Conservation (phyloP, 2,113 vertebrate species). For the Seriola aureovittata region DNA sequence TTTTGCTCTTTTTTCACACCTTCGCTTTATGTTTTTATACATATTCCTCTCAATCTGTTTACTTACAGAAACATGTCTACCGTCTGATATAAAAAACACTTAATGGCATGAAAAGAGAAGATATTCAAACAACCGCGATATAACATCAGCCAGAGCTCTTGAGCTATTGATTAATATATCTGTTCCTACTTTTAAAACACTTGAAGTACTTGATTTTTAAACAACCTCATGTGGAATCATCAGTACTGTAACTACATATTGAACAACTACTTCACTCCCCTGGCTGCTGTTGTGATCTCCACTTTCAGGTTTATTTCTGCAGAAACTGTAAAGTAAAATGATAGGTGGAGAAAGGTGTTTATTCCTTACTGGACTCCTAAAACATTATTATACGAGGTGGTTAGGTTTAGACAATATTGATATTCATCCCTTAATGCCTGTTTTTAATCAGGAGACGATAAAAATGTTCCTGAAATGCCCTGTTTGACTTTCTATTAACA, state of each 20-base stretch:
- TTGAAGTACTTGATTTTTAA: constrained; percentile 19
- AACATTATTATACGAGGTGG: neutral
- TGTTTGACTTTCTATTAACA: neutral
- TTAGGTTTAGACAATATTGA: neutral
- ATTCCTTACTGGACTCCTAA: neutral
- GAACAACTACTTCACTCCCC: neutral
- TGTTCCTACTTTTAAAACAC: constrained; percentile 14
- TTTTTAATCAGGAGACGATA: neutral
- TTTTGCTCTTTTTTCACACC: no score
- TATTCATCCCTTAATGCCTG: neutral
- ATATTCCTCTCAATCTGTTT: neutral
- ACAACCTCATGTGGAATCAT: constrained; percentile 4
- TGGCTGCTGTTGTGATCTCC: neutral
- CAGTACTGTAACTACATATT: neutral
- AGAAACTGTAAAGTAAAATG: neutral
- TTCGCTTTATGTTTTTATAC: neutral
- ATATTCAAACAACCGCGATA: neutral
- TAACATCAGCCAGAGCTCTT: constrained; percentile 29
- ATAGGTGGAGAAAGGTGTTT: neutral
- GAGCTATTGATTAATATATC: neutral
- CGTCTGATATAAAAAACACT: neutral
- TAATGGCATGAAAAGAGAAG: neutral
- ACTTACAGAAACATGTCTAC: neutral
- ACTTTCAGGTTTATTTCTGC: neutral
- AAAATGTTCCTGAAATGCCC: neutral